Conservation (phyloP, 2,113 vertebrate genomes). For the Cinclus mexicanus region DNA sequence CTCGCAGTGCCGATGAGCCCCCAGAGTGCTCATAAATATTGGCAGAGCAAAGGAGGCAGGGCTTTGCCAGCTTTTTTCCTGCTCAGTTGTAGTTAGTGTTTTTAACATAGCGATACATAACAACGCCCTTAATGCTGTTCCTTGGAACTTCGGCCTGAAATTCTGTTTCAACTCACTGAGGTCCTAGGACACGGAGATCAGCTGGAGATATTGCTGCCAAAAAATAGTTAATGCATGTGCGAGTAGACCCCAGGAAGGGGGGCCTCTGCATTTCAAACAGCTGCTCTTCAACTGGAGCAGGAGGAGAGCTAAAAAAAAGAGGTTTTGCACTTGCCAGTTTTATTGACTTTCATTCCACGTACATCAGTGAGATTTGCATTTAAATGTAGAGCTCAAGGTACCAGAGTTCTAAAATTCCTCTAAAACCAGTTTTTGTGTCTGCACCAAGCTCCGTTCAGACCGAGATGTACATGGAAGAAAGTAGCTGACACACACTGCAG, state of each 20-base stretch:
- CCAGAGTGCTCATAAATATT: constrained; percentile 39
- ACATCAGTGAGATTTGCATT: background rate
- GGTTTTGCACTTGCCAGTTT: background rate
- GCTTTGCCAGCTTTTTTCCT: constrained; percentile 51
- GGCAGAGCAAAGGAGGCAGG: constrained; percentile 34
- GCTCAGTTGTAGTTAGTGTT: constrained; percentile 43
- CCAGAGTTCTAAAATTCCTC: background rate
- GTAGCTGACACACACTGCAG: background rate
- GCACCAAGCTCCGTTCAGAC: background rate
- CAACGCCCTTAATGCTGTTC: constrained; percentile 42
- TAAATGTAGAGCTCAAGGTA: background rate
- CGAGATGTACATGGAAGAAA: background rate
- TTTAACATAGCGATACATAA: constrained; percentile 36
- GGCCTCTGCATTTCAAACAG: background rate
- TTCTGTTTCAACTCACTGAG: constrained; percentile 38
- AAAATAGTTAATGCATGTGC: background rate
- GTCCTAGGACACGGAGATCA: background rate
- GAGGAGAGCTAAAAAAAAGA: background rate
- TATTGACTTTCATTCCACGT: background rate
- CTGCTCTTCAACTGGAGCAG: background rate
- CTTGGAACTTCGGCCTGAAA: constrained; percentile 12
- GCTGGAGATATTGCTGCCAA: background rate
- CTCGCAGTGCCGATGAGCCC: constrained; percentile 35
- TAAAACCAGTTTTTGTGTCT: background rate
- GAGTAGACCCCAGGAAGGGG: background rate